Evolutionary conservation across 2,797 vertebrate species (phyloP).

Genomic region (Phyllotis vaccarum): DNA sequence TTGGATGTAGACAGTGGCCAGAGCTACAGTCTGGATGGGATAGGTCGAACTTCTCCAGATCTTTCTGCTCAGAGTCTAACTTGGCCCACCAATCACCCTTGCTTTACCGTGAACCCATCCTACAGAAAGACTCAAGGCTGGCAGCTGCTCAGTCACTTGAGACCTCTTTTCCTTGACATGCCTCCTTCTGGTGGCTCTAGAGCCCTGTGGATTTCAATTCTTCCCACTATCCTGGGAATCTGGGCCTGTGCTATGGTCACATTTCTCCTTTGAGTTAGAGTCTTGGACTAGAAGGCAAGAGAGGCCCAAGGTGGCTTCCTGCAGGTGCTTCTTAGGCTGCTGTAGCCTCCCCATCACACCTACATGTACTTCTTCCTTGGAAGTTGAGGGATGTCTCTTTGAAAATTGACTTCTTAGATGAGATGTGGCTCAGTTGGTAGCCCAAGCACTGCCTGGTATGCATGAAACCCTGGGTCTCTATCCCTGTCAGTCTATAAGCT

Average conservation of each 20-base stretch:
- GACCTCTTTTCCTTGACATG: background rate
- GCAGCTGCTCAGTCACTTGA: background rate
- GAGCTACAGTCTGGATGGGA: background rate
- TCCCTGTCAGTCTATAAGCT: background rate
- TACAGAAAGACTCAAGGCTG: background rate
- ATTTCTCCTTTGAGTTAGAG: constrained; percentile 47
- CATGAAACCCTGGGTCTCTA: background rate
- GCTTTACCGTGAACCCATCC: background rate
- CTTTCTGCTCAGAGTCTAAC: constrained; percentile 6
- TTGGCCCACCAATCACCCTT: background rate
- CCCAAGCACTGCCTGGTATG: background rate
- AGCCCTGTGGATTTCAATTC: background rate
- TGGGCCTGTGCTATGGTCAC: background rate
- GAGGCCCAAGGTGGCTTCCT: background rate
- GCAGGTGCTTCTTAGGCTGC: too few species aligned
- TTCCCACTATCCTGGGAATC: background rate
- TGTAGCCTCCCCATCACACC: background rate
- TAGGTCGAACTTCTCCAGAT: background rate
- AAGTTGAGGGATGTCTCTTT: background rate
- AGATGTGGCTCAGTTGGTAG: background rate
- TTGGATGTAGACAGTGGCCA: background rate
- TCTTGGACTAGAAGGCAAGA: background rate
- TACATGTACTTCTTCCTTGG: background rate
- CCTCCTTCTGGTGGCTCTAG: background rate
- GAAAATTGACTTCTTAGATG: background rate